Evolutionary conservation across 2,888 invertebrate genomes (phyloP), one percentile per base, ranked within the genome.

Genomic region (Idaea biselata): DNA sequence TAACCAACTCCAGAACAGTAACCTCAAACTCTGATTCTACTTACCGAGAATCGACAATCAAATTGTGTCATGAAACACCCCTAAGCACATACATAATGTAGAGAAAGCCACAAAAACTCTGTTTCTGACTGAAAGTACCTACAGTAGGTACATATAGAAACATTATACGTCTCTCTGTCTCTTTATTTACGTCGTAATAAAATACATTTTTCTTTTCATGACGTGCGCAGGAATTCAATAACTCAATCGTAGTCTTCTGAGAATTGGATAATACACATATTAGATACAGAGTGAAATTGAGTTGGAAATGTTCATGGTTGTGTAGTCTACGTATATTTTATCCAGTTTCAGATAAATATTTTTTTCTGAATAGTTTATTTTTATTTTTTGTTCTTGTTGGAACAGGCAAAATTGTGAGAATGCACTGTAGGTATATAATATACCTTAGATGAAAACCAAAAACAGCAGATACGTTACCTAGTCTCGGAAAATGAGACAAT

Each of bases 191-290:
- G 67, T 63, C 61, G 70, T 69, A 73, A 73, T 74, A 76, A 76
- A 76, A 75, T 74, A 74, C 68, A 68, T 71, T 62, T 68, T 69
- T 65, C 70, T 68, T 73, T 62, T 58, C 69, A 65, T 73, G 72
- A 76, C 75, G 69, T 76, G 73, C 66, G 68, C 65, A 61, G 69
- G 70, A 78, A 77, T 76, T 74, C 77, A 79, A 77, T 79, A 77
- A 69, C 73, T 74, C 75, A 74, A 74, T 73, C 71, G 60, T 69
- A 63, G 59, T 66, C 63, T 68, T 65, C 69, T 59, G 60, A 63
- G 68, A 62, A 63, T 64, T 58, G 62, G 59, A 60, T 70, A 68
- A 64, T 64, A 65, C 60, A 66, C 62, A 67, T 67, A 65, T 60
- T 65, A 64, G 63, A 61, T 61, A 60, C 31, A 61, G 58, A 55